Base-by-base conservation (phyloP, 2,888 invertebrate genomes). In the Copidosoma aretas region DNA sequence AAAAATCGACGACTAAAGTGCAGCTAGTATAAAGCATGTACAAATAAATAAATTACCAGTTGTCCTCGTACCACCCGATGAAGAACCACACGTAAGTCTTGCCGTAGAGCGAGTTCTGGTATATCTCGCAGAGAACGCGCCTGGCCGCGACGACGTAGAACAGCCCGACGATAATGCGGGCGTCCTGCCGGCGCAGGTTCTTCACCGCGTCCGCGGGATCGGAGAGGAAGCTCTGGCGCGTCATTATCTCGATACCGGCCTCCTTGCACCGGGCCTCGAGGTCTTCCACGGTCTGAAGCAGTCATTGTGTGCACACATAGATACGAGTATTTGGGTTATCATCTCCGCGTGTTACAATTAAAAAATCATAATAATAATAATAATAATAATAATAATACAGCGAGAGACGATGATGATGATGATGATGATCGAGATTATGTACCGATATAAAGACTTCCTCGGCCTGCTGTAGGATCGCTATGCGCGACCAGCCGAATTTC, bases 51-150 rank as follows among this genome's bases (percentile, higher is more conserved):
- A 8, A 3, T 32, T 8, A 32, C 99, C 99, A 99, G 81, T 98
- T 97, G 84, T 99, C 97, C 81, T 98, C 97, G 84, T 99, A 99
- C 97, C 97, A 98, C 68, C 95, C 99, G 78, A 99, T 98, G 85
- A 99, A 97, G 84, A 98, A 97, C 99, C 99, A 99, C 32, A 99
- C 98, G 85, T 98, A 94, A 52, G 94, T 93, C 77, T 95, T 93
- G 19, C 98, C 99, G 82, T 94, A 98, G 24, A 99, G 87, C 71
- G 92, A 91, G 80, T 97, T 94, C 80, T 94, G 95, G 86, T 94
- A 97, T 77, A 97, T 91, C 85, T 98, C 97, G 84, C 99, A 99
- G 22, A 99, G 91, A 0, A 99, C 98, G 61, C 95, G 88, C 64
- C 98, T 87, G 0, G 99, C 99, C 54, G 97, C 97, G 10, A 96